Evolutionary conservation across 1,140 invertebrate genomes (phyloP), one percentile per base, ranked within the genome.

Genomic region (Monomorium pharaonis): DNA sequence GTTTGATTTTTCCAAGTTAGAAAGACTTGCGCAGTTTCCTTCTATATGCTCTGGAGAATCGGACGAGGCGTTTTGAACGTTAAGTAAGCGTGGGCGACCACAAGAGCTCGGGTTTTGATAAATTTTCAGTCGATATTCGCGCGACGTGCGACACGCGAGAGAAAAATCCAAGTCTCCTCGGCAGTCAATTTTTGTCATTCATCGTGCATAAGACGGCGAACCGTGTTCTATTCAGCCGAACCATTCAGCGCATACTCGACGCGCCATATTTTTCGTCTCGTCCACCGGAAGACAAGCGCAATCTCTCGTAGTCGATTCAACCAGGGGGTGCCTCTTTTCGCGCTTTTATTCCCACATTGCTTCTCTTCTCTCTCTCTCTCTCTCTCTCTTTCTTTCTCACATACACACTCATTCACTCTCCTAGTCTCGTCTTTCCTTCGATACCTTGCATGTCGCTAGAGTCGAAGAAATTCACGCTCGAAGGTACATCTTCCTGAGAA

Each of bases 401-500:
- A n/a, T n/a, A n/a, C n/a, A n/a, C n/a, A n/a, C n/a, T n/a, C n/a
- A n/a, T n/a, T n/a, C 56, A 16, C 54, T 47, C 72, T 42, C 27
- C 44, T 18, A 33, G 14, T 47, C 10, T 60, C 54, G 7, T 62
- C 76, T 37, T 44, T 49, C 51, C 24, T 14, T 70, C 72, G 37
- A 49, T 56, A 60, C 69, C 51, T 86, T 72, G 75, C 75, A 85
- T 78, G 84, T 85, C 33, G 70, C 47, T 16, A 42, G 33, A 76
- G 58, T 75, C 81, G 86, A 88, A 60, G 83, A 85, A 81, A 88
- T 74, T 78, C 84, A 86, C 84, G 70, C 77, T 86, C 63, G 47
- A 74, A 58, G n/a, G 51, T 83, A 67, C 78, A 83, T 58, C 49
- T 27, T 83, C 51, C n/a, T n/a, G n/a, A n/a, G 78, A 83, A 83